Evolutionary conservation across 2,888 invertebrate species (phyloP), one percentile per base, ranked within the genome.

Genomic region (Bruchidius siliquastri): DNA sequence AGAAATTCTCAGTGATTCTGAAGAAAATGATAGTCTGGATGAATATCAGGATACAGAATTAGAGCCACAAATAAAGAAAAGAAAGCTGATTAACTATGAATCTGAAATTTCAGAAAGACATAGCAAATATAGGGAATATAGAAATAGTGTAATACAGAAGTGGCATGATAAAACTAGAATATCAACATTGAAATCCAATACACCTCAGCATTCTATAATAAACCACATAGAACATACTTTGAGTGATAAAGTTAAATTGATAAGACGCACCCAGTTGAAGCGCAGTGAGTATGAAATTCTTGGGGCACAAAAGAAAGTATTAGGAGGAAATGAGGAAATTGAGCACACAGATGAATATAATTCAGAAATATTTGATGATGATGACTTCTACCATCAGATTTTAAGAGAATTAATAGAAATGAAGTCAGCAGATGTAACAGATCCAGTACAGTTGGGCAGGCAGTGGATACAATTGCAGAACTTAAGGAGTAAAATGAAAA

Each of bases 381-480:
- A 94, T 81, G 99, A 99, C 84, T 99, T 99, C 85, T 99, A 99
- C 86, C 97, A 98, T 86, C 96, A 97, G 82, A 88, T 98, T 73
- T 87, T 99, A 69, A 88, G 96, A 77, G 97, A 98, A 85, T 88
- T 99, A 67, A 97, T 99, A 77, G 97, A 98, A 85, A 92, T 93
- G 78, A 97, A 97, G 86, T 93, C 96, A 0, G 91, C 93, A 2
- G 92, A 93, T 81, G 90, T 94, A 13, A 92, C 92, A 0, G 96
- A 96, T 87, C 95, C 96, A 0, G 90, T 94, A 10, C 94, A 95
- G 80, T 89, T 97, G 69, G 94, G 95, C 83, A 91, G 94, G 78
- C 96, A 97, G 82, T 97, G 96, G 94, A 91, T 96, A 76, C 94
- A 97, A 76, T 88, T 99, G 75, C 98, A 98, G 84, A 97, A 94